Base-by-base conservation (phyloP, 2,888 invertebrate genomes). In the Cyclophora albipunctata region DNA sequence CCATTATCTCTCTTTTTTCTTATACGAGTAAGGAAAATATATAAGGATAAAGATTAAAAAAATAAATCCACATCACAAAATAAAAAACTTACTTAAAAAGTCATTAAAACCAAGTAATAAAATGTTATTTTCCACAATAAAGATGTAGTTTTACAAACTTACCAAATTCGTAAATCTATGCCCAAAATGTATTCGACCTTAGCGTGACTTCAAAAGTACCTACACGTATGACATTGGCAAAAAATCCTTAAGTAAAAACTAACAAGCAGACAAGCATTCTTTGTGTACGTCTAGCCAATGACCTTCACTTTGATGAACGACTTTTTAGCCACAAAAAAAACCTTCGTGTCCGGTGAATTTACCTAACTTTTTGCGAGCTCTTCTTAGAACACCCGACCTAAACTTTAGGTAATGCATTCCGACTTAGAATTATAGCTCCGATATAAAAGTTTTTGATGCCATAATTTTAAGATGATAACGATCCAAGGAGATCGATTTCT, bases 231-330 rank as follows among this genome's bases (percentile, higher is more conserved):
- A 84, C 84, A 84, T 84, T 84, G 84, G 70, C 71, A 73, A 81
- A 84, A 81, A 84, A 80, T 76, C 73, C 69, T 62, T 63, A 62
- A 73, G 75, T 73, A 79, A 83, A 83, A 85, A 84, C 81, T 71
- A 55, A 68, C 71, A 66, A 63, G 69, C 82, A 78, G 75, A 84
- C 84, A 85, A 80, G 77, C 80, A 78, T 80, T 82, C 87, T 83
- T 87, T 87, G 84, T 86, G 71, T 73, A 72, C 73, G 86, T 84
- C 86, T 85, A 86, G 84, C 75, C 74, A 66, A 57, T 63, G 81
- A 82, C 86, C 87, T 87, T 87, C 78, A 66, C 48, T 59, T 71
- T 85, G 86, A 87, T 86, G 84, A 71, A 85, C 85, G 79, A 75
- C 82, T 84, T 82, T 84, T 84, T 84, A 79, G 77, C 60, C 55